Evolutionary conservation across 64 coral and sea anemone species (phyloP), one percentile per base, ranked within the genome.

Genomic region (Exaiptasia diaphana): DNA sequence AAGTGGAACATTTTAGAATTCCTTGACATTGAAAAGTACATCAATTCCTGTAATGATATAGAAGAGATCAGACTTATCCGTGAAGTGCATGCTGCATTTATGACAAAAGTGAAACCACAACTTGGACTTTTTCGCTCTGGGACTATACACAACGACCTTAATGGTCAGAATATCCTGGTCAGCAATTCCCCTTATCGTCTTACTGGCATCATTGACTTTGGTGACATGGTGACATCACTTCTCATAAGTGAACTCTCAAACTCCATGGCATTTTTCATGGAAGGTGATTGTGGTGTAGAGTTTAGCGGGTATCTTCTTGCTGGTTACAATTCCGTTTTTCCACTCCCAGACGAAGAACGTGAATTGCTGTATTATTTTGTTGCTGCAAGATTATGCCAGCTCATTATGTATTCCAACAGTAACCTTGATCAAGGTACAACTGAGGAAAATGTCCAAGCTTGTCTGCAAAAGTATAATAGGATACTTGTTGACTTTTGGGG

Each of bases 191-290:
- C 53, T 31, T 61, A 73, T 44, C 23, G 27, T 20, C 45, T 93
- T 38, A 87, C 83, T 56, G 90, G 90, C 25, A 50, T 93, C 5
- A 53, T 93, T 10, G 90, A 93, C 70, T 93, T 93, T 77, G 77
- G 90, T 67, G 90, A 93, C 24, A 18, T 87, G 26, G 35, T 59
- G 13, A 50, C 75, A 30, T 87, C 90, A 17, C 69, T 80, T 68
- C 38, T 87, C 17, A 68, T 93, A 2, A 68, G 70, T 23, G 90
- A 93, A 31, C 13, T 93, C 5, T 70, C 85, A 29, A 78, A 12
- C 27, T 25, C 70, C 5, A 70, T 93, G 30, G 78, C 79, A 25
- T 38, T 53, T 4, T 77, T 78, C n/a, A 83, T 88, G 49, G 31
- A 67, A 0, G 75, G 61, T 20, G 71, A 88, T 38, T 41, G 80